These are phyloP conservation scores for Aplysia californica DNA, from an alignment of 1,140 invertebrate species.

Conservation along the genomic window DNA sequence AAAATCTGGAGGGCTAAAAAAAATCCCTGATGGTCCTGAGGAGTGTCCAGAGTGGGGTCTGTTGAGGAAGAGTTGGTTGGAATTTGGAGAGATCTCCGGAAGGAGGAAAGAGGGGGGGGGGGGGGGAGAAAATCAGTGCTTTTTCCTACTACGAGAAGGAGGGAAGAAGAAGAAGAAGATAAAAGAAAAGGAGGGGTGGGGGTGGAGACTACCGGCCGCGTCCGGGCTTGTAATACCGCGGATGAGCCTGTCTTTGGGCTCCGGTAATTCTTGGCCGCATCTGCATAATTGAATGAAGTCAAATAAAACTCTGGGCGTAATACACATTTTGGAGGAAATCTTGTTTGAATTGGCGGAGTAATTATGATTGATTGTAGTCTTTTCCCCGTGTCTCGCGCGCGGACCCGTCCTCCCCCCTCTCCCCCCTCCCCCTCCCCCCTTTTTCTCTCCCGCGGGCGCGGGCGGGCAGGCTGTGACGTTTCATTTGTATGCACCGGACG, in stretches of 20 bases:
- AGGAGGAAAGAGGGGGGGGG: background rate
- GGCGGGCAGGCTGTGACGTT: slow-evolving; percentile 25
- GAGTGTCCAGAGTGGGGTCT: too few relatives aligned
- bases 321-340: slow-evolving; percentile 40
- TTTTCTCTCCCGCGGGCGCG: background rate
- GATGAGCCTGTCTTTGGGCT: slow-evolving; percentile 28
- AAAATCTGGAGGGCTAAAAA: too few relatives aligned
- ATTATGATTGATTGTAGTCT: slow-evolving; percentile 45
- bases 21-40: too few relatives aligned
- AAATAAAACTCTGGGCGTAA: slow-evolving; percentile 39
- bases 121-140: slow-evolving; percentile 6
- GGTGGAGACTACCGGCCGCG: too few relatives aligned
- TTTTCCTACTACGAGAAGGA: too few relatives aligned
- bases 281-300: slow-evolving; percentile 43
- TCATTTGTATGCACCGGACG: slow-evolving; percentile 42
- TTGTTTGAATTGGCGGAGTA: slow-evolving; percentile 41
- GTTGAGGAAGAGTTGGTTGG: too few relatives aligned
- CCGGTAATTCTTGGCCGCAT: slow-evolving; percentile 36
- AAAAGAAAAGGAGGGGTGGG: too few relatives aligned
- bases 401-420: too few relatives aligned
- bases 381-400: too few relatives aligned
- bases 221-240: slow-evolving; percentile 4
- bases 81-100: background rate
- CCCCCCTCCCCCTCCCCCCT: background rate
- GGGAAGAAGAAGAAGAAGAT: too few relatives aligned